Conservation (phyloP, 2,797 vertebrate species). For the Sebastes hopkinsi region DNA sequence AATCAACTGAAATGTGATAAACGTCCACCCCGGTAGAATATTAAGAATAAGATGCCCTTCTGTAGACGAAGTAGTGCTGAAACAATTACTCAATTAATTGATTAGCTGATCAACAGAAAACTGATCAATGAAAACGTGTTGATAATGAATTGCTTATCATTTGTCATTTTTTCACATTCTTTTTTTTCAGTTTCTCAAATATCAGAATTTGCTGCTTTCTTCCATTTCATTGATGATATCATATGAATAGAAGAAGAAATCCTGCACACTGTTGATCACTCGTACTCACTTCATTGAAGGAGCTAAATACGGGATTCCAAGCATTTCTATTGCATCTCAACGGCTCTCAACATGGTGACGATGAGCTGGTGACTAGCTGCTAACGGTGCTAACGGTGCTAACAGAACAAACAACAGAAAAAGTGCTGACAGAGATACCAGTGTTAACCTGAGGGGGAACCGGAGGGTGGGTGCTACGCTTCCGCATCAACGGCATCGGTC, state of each 20-base stretch:
- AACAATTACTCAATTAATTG: neutral
- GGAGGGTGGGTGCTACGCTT: too few species aligned
- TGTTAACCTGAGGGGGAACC: too few species aligned
- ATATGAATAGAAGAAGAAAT: neutral
- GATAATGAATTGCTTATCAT: neutral
- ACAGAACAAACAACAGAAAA: too few species aligned
- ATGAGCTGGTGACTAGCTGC: too few species aligned
- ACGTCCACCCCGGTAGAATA: neutral
- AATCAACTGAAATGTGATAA: neutral
- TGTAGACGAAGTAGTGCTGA: too few species aligned
- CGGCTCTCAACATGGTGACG: too few species aligned
- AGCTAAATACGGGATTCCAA: too few species aligned
- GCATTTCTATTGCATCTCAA: too few species aligned
- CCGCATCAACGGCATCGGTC: too few species aligned
- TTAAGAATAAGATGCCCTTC: neutral
- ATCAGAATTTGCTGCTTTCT: neutral
- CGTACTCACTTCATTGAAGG: neutral
- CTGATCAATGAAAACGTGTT: neutral
- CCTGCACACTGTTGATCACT: too few species aligned
- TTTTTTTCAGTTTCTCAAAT: neutral
- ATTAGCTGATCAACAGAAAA: neutral
- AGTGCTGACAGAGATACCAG: too few species aligned
- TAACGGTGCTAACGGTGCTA: too few species aligned
- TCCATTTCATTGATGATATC: neutral
- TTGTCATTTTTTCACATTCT: neutral